phyloP scores from a whole-genome alignment of 1,140 invertebrate species.

The Zaprionus nigranus region DNA sequence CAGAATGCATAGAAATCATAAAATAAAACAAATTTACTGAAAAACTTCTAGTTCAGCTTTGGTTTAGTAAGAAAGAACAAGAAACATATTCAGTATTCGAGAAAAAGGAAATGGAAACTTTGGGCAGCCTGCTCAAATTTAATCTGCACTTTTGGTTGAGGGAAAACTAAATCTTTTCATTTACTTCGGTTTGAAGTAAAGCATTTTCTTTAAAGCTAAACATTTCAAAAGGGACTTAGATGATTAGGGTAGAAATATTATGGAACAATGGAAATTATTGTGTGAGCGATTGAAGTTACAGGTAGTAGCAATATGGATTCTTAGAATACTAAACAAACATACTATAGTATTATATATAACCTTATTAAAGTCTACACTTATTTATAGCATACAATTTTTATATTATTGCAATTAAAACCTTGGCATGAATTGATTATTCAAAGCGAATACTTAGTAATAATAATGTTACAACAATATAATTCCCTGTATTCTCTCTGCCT shows the following conservation, averaged over 20 bases:
- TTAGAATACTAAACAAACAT: no score
- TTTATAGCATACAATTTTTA: no score
- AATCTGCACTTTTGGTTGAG: not conserved
- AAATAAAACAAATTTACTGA: not conserved
- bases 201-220: not conserved
- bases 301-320: no score
- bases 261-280: not conserved
- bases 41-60: not conserved
- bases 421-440: no score
- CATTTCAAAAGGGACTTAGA: not conserved
- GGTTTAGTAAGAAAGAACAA: not conserved
- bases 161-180: not conserved
- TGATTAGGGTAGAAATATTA: not conserved
- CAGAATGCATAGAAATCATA: not conserved
- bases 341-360: no score
- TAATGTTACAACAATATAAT: no score
- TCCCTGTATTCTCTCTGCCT: no score
- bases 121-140: not conserved
- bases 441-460: no score
- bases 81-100: not conserved
- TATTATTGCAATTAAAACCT: no score
- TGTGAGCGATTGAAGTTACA: not conserved
- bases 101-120: not conserved
- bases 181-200: not conserved
- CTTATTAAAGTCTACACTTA: no score